Conservation (phyloP, 2,888 invertebrate genomes). For the Siphlonurus alternatus region DNA sequence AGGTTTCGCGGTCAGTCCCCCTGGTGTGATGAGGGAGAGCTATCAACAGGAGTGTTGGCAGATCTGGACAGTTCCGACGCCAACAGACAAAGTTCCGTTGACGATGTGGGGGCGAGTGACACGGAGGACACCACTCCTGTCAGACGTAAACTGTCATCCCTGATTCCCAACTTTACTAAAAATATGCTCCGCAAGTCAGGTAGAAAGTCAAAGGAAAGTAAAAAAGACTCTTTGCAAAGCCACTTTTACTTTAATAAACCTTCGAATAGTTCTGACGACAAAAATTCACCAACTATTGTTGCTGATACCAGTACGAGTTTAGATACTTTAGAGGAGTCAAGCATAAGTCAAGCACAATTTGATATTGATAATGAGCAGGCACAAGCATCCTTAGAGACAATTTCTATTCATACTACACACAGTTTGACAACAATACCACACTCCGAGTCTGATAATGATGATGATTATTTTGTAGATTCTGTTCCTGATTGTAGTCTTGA, state of each 20-base stretch:
- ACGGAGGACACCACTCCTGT: constrained; percentile 5
- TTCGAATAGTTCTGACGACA: not conserved
- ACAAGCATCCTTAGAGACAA: not conserved
- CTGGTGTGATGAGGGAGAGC: constrained; percentile 14
- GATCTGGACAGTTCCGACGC: constrained; percentile 13
- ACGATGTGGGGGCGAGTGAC: constrained; percentile 10
- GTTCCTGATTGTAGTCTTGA: constrained; percentile 4
- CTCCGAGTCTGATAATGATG: constrained; percentile 14
- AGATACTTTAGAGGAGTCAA: not conserved
- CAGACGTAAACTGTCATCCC: constrained; percentile 4
- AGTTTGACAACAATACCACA: not conserved
- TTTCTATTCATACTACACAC: not conserved
- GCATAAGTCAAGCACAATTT: not conserved
- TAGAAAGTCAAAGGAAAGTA: constrained; percentile 1
- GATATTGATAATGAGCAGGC: not conserved
- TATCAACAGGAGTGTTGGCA: constrained; percentile 12
- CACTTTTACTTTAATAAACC: not conserved
- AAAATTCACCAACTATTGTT: constrained; percentile 3
- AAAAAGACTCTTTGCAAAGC: not conserved
- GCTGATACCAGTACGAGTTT: not conserved
- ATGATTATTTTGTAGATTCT: constrained; percentile 1
- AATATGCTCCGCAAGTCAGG: not conserved
- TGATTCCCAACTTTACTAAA: constrained; percentile 8
- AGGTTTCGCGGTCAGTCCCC: not conserved
- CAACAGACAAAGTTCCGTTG: constrained; percentile 10